Base-by-base conservation (phyloP, 2,888 invertebrate species). In the Agelastica alni region DNA sequence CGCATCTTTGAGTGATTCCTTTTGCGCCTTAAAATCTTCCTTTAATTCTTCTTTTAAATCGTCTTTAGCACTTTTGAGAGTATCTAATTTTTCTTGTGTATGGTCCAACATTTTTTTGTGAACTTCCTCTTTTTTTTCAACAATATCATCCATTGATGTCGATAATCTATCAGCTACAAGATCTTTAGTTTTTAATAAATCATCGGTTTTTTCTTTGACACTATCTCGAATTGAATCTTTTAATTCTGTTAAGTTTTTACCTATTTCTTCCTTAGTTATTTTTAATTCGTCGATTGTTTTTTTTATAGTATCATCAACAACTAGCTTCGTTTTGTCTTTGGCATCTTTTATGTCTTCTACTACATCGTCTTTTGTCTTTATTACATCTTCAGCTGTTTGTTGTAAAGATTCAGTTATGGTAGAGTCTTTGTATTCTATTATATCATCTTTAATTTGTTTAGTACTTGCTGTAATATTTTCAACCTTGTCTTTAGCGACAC, bases 81-180 rank as follows among this genome's bases (percentile, higher is more conserved):
- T 14, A 12, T 32, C 14, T 12, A 39, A 12, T 39, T 10, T 39
- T 12, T 39, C 39, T 20, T 20, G 28, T 12, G 49, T 47, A 18
- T 18, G 14, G 26, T 44, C 44, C 53, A 34, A 20, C 12, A 22
- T 51, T 20, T 16, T 64, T 26, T 32, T 13, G 13, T 16, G 7
- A 4, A 20, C 1, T 18, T 41, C 14, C 3, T 41, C 22, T 44
- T 36, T 44, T 26, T 31, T 34, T 6, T 39, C 17, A 20, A 51
- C 61, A 62, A 39, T 64, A 54, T 30, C 34, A 28, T 32, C 22
- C 22, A 26, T 22, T 1, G n/a, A 3, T 2, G n/a, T 7, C 20
- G 36, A 14, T 30, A 10, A 13, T 20, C 13, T 17, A n/a, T 49
- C 45, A 32, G 31, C 31, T 6, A 45, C 6, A 4, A 9, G 20